Percentiles rank a stretch among this genome's conserved stretches.
Evolutionary conservation across 2,888 invertebrate species (phyloP).

Genomic region (Hydropsyche betteni): DNA sequence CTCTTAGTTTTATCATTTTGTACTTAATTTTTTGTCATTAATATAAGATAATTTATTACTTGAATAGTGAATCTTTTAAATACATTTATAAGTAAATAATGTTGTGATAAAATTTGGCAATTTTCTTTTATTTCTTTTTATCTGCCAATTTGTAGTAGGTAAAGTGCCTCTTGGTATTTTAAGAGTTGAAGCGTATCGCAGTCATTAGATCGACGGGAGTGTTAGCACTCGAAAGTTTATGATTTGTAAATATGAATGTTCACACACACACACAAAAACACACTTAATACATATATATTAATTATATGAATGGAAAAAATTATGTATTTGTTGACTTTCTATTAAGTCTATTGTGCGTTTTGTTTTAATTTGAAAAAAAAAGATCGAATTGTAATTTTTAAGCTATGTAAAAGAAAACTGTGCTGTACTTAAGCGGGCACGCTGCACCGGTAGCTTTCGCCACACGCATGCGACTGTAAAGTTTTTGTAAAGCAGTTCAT

Average conservation of each 20-base stretch:
- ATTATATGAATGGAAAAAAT: slow-evolving; percentile 3
- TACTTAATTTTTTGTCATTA: slow-evolving; percentile 24
- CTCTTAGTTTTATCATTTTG: slow-evolving; percentile 1
- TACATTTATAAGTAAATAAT: slow-evolving; percentile 20
- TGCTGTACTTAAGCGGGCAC: slow-evolving; percentile 40
- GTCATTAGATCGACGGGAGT: slow-evolving; percentile 3
- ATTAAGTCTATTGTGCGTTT: slow-evolving; percentile 47
- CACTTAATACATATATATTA: slow-evolving; percentile 32
- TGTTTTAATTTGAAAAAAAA: slow-evolving; percentile 37
- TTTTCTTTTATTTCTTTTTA: slow-evolving; percentile 24
- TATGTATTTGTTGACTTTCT: slow-evolving; percentile 49
- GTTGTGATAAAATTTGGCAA: slow-evolving; percentile 37
- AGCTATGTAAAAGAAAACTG: slow-evolving; percentile 19
- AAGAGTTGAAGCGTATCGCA: background rate
- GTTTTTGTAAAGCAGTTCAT: slow-evolving; percentile 29
- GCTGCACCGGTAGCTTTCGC: slow-evolving; percentile 38
- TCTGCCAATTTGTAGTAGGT: slow-evolving; percentile 32
- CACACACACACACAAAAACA: background rate
- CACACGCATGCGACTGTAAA: slow-evolving; percentile 35
- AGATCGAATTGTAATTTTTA: background rate
- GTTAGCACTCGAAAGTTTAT: slow-evolving; percentile 28
- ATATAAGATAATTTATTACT: slow-evolving; percentile 4
- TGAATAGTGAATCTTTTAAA: background rate
- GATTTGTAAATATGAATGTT: slow-evolving; percentile 33
- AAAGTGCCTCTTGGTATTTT: slow-evolving; percentile 38